Evolutionary conservation across 2,113 vertebrate genomes (phyloP).

Genomic region (Falco punctatus): DNA sequence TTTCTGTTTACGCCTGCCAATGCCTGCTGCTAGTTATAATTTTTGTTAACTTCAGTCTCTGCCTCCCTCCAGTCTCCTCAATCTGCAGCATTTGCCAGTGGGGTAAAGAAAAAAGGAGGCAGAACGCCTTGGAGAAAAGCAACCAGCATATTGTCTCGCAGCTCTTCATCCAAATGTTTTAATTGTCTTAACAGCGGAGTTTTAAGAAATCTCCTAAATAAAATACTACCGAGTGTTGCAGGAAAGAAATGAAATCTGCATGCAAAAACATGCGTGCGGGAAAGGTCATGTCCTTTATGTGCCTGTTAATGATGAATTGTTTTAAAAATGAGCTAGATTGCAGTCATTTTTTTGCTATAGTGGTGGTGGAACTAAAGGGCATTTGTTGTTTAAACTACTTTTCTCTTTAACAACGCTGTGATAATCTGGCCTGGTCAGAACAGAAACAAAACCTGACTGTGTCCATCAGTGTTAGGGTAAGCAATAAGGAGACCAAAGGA

Average conservation of each 20-base stretch:
- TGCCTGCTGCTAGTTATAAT: neutral
- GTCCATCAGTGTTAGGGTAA: neutral
- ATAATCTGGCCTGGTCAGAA: neutral
- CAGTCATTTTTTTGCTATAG: neutral
- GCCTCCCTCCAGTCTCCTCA: neutral
- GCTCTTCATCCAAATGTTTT: neutral
- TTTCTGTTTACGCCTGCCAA: neutral
- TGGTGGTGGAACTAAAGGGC: neutral
- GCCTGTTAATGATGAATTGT: neutral
- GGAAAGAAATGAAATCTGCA: neutral
- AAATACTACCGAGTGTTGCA: neutral
- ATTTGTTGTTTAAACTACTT: neutral
- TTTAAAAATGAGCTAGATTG: neutral
- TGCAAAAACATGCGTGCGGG: neutral
- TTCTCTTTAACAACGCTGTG: neutral
- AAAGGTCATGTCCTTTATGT: neutral
- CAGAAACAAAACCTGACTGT: neutral
- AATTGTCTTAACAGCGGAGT: neutral
- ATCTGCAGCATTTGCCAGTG: neutral
- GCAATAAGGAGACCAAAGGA: neutral
- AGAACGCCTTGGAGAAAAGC: neutral
- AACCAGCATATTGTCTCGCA: neutral
- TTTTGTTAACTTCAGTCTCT: neutral
- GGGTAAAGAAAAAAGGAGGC: neutral
- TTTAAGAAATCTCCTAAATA: neutral